Percentiles rank a stretch among this genome's conserved stretches.
Evolutionary conservation across 1,140 invertebrate genomes (phyloP).

Genomic region (Dermatophagoides farinae): DNA sequence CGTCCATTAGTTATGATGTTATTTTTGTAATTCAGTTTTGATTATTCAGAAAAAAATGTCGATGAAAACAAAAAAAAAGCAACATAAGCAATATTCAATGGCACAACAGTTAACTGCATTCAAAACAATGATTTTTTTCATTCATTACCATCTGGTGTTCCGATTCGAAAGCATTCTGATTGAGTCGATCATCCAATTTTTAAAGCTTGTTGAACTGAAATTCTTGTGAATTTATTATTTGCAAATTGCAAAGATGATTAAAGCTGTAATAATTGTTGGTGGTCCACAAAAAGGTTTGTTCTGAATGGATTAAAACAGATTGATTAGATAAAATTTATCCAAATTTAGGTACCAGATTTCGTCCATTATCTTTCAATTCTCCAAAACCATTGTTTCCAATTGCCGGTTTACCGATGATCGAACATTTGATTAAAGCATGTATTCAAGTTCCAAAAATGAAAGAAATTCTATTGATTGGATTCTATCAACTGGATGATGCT

Average conservation of each 20-base stretch:
- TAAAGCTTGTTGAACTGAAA: neutral
- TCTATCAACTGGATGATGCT: constrained; percentile 51
- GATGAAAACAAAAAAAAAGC: too few relatives aligned
- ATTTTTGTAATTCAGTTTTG: too few relatives aligned
- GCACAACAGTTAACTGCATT: too few relatives aligned
- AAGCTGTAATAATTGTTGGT: constrained; percentile 41
- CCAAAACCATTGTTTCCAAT: constrained; percentile 94
- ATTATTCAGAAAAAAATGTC: too few relatives aligned
- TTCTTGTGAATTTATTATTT: neutral
- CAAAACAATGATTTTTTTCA: too few relatives aligned
- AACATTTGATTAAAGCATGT: constrained; percentile 93
- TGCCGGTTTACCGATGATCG: constrained; percentile 76
- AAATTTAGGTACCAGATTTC: constrained; percentile 69
- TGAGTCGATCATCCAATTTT: too few relatives aligned
- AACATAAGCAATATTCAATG: too few relatives aligned
- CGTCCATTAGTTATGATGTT: too few relatives aligned
- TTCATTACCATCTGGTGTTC: too few relatives aligned
- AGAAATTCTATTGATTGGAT: constrained; percentile 85
- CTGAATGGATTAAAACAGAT: neutral
- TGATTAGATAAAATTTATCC: constrained; percentile 13
- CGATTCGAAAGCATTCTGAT: too few relatives aligned
- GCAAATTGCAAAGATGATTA: constrained; percentile 24
- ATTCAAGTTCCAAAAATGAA: constrained; percentile 43
- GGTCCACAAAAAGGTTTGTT: constrained; percentile 39
- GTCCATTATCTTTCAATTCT: constrained; percentile 81